phyloP scores from a whole-genome alignment of 2,797 vertebrate genomes.

The Vespertilio murinus region DNA sequence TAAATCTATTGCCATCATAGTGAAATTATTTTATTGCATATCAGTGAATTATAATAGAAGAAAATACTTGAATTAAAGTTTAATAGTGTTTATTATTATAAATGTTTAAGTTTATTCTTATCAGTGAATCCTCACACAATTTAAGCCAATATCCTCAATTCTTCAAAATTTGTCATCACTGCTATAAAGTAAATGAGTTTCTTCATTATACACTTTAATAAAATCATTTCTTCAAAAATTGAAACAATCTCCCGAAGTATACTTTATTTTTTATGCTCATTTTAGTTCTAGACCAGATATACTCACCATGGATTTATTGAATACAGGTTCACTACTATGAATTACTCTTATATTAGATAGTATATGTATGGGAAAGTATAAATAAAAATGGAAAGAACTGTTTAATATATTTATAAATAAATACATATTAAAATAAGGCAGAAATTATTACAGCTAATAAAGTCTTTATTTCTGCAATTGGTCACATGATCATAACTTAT shows the following conservation, averaged over 20 bases:
- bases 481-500: not conserved
- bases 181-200: not conserved
- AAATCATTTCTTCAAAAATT: not conserved
- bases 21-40: not conserved
- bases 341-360: not conserved
- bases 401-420: not conserved
- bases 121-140: not conserved
- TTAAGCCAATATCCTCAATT: not conserved
- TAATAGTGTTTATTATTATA: not conserved
- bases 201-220: not conserved
- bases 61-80: not conserved
- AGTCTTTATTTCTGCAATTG: not conserved
- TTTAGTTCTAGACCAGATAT: not conserved
- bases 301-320: not conserved
- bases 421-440: not conserved
- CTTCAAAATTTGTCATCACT: not conserved
- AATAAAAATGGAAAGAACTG: not conserved
- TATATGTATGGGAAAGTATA: not conserved
- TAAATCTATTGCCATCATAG: not conserved
- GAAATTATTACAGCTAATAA: not conserved
- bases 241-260: not conserved
- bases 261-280: not conserved
- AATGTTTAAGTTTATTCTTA: not conserved
- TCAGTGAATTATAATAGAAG: not conserved
- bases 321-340: not conserved